Percentiles rank a stretch among this genome's conserved stretches.
These are phyloP conservation scores for Gadus chalcogrammus DNA, from an alignment of 2,113 vertebrate genomes.

Conservation along the genomic window DNA sequence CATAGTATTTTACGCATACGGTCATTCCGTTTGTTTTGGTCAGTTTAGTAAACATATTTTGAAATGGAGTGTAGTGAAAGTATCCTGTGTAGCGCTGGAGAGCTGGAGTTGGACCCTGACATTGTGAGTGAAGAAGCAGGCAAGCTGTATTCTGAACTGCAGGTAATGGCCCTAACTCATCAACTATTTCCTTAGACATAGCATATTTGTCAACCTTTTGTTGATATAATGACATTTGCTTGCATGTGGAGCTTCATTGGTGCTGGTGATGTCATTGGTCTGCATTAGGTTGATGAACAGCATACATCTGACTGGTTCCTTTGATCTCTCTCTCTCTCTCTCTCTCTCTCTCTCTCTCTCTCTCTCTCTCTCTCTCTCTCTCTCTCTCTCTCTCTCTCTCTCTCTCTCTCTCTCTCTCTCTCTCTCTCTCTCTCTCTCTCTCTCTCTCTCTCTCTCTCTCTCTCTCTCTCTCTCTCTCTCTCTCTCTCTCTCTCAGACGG, in stretches of 20 bases:
- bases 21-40: neutral
- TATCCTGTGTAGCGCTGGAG: constrained; percentile 61
- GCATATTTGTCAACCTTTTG: too few species aligned
- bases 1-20: neutral
- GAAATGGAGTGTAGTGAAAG: constrained; percentile 71
- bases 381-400: too few species aligned
- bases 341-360: too few species aligned
- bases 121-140: constrained; percentile 79
- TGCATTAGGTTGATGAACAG: too few species aligned
- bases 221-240: neutral
- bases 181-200: too few species aligned
- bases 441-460: too few species aligned
- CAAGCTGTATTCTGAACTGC: constrained; percentile 75
- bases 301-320: neutral
- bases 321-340: too few species aligned
- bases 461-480: neutral
- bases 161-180: constrained; percentile 54
- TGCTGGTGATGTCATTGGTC: neutral
- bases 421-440: too few species aligned
- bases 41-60: neutral
- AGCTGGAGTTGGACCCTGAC: constrained; percentile 72
- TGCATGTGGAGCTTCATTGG: too few species aligned
- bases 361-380: too few species aligned
- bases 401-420: too few species aligned
- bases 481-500: constrained; percentile 44